phyloP scores from a whole-genome alignment of 2,888 invertebrate genomes.

The Lasiommata megera region DNA sequence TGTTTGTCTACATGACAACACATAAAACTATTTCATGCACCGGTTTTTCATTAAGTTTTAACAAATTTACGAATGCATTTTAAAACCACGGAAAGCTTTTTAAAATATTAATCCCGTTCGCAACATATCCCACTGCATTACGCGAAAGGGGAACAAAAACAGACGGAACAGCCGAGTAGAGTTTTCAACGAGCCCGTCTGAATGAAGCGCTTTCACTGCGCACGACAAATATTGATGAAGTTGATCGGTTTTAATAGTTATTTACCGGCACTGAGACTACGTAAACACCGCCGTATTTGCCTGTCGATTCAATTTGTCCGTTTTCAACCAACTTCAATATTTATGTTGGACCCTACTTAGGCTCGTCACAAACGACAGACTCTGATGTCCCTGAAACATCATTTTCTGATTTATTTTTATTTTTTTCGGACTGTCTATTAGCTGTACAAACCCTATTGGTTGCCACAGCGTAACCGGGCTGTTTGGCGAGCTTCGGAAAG shows the following conservation, averaged over 20 bases:
- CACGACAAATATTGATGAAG: constrained; percentile 46
- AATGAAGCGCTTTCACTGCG: constrained; percentile 22
- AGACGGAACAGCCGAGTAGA: not conserved
- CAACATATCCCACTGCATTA: not conserved
- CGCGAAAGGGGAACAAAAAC: not conserved
- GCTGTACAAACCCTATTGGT: too few species aligned
- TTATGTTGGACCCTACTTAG: constrained; percentile 28
- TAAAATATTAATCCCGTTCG: not conserved
- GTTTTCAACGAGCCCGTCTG: constrained; percentile 1
- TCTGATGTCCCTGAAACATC: too few species aligned
- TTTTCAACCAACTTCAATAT: constrained; percentile 31
- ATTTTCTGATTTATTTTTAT: too few species aligned
- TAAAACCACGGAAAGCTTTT: constrained; percentile 4
- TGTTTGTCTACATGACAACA: too few species aligned
- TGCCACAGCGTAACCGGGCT: too few species aligned
- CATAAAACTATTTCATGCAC: not conserved
- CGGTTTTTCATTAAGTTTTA: not conserved
- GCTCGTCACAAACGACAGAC: constrained; percentile 3
- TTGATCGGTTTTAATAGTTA: constrained; percentile 44
- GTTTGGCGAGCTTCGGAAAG: too few species aligned
- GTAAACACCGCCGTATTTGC: constrained; percentile 35
- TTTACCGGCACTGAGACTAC: constrained; percentile 34
- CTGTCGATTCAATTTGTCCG: constrained; percentile 36
- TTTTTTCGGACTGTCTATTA: too few species aligned
- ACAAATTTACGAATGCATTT: constrained; percentile 2